Conservation (phyloP, 2,797 vertebrate species). For the Darevskia mixta region DNA sequence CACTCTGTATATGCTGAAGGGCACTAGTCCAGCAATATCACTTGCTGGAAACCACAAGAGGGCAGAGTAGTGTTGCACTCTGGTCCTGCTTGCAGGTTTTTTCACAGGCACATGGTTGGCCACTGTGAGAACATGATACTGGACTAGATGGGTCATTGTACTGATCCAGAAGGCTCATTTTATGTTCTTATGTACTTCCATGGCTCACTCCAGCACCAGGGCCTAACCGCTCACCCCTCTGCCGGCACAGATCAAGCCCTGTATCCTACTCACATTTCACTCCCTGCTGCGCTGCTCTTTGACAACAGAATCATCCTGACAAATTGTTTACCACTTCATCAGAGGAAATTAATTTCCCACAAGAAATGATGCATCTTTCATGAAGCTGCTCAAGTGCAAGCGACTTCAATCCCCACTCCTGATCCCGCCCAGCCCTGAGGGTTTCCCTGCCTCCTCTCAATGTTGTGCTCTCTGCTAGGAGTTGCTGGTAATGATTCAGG, state of each 20-base stretch:
- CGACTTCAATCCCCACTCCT: not conserved
- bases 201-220: no score
- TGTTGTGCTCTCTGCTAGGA: not conserved
- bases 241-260: not conserved
- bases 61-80: no score
- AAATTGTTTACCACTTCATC: constrained; percentile 32
- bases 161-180: no score
- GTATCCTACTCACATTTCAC: no score
- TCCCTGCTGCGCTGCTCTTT: not conserved
- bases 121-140: no score
- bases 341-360: constrained; percentile 39
- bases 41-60: no score
- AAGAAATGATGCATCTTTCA: constrained; percentile 20
- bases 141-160: no score
- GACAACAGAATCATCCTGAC: constrained; percentile 1
- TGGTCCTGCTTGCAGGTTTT: no score
- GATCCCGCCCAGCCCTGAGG: not conserved
- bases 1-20: not conserved
- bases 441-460: not conserved
- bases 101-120: no score
- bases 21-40: not conserved
- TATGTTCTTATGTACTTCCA: not conserved
- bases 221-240: not conserved
- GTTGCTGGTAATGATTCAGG: constrained; percentile 19
- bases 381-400: constrained; percentile 14